Base-by-base conservation (phyloP, 2,888 invertebrate species). In the Apeira syringaria region DNA sequence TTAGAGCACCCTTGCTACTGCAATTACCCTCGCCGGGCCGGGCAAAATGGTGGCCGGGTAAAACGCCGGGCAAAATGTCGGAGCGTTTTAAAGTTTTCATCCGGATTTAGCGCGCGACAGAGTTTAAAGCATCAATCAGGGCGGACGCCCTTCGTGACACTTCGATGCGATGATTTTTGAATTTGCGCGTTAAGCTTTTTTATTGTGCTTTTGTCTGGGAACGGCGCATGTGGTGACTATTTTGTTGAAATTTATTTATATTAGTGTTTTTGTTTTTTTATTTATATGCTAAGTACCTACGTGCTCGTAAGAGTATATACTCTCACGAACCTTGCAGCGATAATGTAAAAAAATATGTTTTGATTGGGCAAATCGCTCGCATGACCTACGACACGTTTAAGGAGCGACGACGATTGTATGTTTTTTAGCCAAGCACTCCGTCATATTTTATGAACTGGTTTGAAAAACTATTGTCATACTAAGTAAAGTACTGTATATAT, bases 1-100 rank as follows among this genome's bases (percentile, higher is more conserved):
- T 84, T 86, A 82, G 80, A 83, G 82, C 74, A 81, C 84, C 82
- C 83, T 85, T 81, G 87, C 86, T 83, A 77, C 77, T 75, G 78
- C 80, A 82, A 85, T 84, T 83, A 85, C 74, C 73, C 53, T 59
- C 51, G 68, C 56, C 55, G 52, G 53, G 49, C 55, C 61, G 59
- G 68, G 63, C 63, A 63, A 67, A 66, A 67, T 61, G 67, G 61
- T 63, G 58, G 49, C 51, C 62, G 64, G 61, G 61, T 69, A 69
- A 69, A 32, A 43, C 5, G 56, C 66, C 69, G 65, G 68, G 73
- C 74, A 74, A 80, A 77, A 75, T 59, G 75, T 72, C 72, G 59
- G 61, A 47, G 62, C 73, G 64, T 71, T 78, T 75, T 77, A 80
- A 80, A 76, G 74, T 80, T 79, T 77, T 73, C 72, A 76, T 63